phyloP scores from a whole-genome alignment of 1,140 invertebrate species.

The Conus betulinus region DNA sequence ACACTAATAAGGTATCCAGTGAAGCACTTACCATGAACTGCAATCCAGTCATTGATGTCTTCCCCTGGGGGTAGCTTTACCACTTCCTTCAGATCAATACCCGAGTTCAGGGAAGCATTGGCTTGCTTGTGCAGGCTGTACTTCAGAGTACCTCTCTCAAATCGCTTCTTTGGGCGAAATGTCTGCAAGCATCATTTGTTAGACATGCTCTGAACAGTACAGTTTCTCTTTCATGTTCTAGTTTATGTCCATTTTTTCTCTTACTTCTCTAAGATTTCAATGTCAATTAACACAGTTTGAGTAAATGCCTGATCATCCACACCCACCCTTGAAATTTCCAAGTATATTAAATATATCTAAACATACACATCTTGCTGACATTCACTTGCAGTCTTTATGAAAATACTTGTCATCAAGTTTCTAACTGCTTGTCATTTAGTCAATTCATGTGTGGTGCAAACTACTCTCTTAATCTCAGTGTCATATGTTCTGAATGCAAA shows the following conservation, averaged over 20 bases:
- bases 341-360: too few relatives aligned
- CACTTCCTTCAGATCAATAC: conserved; percentile 90
- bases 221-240: neutral
- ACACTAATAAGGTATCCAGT: too few relatives aligned
- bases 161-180: conserved; percentile 84
- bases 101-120: conserved; percentile 94
- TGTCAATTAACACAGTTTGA: neutral
- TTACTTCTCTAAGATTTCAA: neutral
- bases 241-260: neutral
- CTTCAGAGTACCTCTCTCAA: conserved; percentile 91
- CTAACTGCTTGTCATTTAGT: too few relatives aligned
- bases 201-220: neutral
- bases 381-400: too few relatives aligned
- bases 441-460: too few relatives aligned
- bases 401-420: too few relatives aligned
- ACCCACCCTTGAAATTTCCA: too few relatives aligned
- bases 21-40: conserved; percentile 88
- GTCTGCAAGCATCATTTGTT: conserved; percentile 63
- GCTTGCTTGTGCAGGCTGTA: conserved; percentile 96
- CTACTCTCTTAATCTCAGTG: too few relatives aligned
- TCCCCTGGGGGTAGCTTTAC: conserved; percentile 91
- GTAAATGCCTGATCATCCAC: too few relatives aligned
- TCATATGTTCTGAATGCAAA: too few relatives aligned
- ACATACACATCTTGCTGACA: too few relatives aligned
- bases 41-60: conserved; percentile 95